Conservation (phyloP, 2,797 vertebrate genomes). For the Natrix natrix region DNA sequence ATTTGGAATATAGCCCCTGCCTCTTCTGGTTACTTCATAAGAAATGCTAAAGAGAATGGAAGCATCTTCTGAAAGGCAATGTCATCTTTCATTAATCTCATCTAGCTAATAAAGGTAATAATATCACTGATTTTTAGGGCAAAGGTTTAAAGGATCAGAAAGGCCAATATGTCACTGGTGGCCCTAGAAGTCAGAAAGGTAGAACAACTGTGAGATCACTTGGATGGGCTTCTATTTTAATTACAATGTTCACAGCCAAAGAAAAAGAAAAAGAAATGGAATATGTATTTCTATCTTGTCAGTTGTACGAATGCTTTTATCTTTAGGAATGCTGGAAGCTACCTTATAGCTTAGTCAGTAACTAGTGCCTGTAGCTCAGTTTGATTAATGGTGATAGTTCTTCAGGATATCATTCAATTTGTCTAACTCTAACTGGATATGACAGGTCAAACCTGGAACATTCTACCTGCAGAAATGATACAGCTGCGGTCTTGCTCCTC, state of each 20-base stretch:
- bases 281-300: neutral
- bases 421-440: neutral
- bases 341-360: neutral
- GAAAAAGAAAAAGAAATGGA: neutral
- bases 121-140: constrained; percentile 13
- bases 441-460: neutral
- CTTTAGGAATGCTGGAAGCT: neutral
- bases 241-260: neutral
- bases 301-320: constrained; percentile 15
- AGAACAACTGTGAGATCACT: neutral
- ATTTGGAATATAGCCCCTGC: neutral
- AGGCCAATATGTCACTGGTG: neutral
- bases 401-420: neutral
- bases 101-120: constrained; percentile 1
- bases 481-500: neutral
- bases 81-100: constrained; percentile 18
- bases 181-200: neutral
- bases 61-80: constrained; percentile 27
- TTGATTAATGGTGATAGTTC: neutral
- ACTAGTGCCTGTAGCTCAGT: neutral
- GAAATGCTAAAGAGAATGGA: neutral
- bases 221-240: constrained; percentile 8
- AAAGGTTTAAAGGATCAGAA: neutral
- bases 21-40: neutral
- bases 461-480: neutral